Conservation (phyloP, 1,140 invertebrate species). For the Chironomus tepperi region DNA sequence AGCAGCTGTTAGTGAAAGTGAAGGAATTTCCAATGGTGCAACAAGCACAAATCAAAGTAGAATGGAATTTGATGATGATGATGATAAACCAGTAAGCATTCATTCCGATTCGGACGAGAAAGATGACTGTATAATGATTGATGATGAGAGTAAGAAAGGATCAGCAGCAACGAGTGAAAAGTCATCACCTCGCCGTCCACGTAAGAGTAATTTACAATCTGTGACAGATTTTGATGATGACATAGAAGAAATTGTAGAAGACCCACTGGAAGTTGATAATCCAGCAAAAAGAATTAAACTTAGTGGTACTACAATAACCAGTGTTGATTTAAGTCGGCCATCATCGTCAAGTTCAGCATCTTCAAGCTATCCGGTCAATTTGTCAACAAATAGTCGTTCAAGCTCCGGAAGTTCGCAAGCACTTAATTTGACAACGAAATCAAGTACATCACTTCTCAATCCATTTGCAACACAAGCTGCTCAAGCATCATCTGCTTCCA, state of each 20-base stretch:
- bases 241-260: conserved; percentile 63
- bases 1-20: conserved; percentile 16
- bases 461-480: conserved; percentile 31
- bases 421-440: conserved; percentile 25
- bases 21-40: conserved; percentile 16
- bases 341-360: conserved; percentile 18
- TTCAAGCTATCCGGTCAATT: conserved; percentile 17
- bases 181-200: conserved; percentile 40
- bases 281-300: conserved; percentile 32
- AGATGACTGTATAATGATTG: conserved; percentile 11
- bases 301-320: conserved; percentile 27
- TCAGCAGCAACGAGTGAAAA: conserved; percentile 36
- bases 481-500: conserved; percentile 37
- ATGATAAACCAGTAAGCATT: conserved; percentile 31
- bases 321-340: conserved; percentile 32
- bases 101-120: conserved; percentile 30
- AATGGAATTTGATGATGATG: conserved; percentile 16
- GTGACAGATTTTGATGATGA: conserved; percentile 45
- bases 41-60: conserved; percentile 19
- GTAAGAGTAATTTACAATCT: conserved; percentile 30
- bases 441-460: conserved; percentile 15
- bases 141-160: conserved; percentile 23
- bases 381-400: conserved; percentile 38
- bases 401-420: conserved; percentile 27
- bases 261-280: conserved; percentile 55